A percentile compares a stretch with the other conserved stretches of the same genome.
These are phyloP conservation scores for Larimichthys crocea DNA, from an alignment of 2,113 vertebrate genomes.

Conservation along the genomic window DNA sequence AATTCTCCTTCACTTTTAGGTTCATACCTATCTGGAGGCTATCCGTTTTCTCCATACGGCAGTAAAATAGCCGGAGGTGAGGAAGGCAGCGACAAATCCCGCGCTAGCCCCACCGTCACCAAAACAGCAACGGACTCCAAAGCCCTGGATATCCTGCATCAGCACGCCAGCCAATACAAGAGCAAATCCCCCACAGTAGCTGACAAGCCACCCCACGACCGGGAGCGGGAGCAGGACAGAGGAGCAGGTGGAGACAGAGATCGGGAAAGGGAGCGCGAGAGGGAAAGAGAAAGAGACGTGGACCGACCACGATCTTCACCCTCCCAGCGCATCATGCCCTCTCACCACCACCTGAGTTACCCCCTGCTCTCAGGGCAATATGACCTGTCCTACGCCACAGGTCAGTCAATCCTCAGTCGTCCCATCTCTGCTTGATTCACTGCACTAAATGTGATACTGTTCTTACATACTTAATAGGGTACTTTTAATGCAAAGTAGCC, in stretches of 20 bases:
- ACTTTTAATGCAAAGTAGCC: not conserved
- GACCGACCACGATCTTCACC: slow-evolving; percentile 97
- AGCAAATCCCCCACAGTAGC: slow-evolving; percentile 98
- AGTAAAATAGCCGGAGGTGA: slow-evolving; percentile 91
- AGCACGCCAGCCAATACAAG: slow-evolving; percentile 99
- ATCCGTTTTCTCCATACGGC: slow-evolving; percentile 95
- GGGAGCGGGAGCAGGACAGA: slow-evolving; percentile 86
- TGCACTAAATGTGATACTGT: not conserved
- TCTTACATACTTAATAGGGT: not conserved
- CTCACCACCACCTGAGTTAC: slow-evolving; percentile 96
- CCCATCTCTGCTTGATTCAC: not conserved
- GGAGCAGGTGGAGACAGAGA: slow-evolving; percentile 86
- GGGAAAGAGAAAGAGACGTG: slow-evolving; percentile 86
- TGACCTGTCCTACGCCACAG: slow-evolving; percentile 96
- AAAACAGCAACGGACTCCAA: slow-evolving; percentile 95
- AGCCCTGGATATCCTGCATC: slow-evolving; percentile 98
- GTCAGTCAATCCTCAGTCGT: slow-evolving; percentile 77
- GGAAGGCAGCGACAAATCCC: slow-evolving; percentile 92
- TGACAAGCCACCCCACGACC: slow-evolving; percentile 89
- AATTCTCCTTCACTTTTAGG: slow-evolving; percentile 78
- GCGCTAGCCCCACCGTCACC: slow-evolving; percentile 93
- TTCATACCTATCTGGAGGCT: slow-evolving; percentile 95
- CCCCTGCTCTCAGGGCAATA: slow-evolving; percentile 95
- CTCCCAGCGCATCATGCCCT: slow-evolving; percentile 95
- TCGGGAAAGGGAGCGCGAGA: slow-evolving; percentile 85